These are phyloP conservation scores for Callyntrura guangdongensis DNA, from an alignment of 2,888 invertebrate species.

Conservation along the genomic window DNA sequence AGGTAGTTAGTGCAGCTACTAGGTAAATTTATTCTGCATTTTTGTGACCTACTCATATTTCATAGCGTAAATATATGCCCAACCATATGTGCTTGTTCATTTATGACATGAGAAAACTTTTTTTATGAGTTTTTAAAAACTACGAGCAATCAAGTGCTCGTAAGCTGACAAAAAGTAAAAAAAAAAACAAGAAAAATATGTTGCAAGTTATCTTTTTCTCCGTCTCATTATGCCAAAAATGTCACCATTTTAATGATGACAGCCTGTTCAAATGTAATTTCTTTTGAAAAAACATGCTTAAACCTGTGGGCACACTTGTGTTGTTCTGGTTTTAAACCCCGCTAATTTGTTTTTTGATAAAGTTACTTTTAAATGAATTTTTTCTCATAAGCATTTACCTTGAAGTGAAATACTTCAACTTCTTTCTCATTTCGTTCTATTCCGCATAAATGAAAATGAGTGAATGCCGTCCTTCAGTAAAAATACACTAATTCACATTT, in stretches of 20 bases:
- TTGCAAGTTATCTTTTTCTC: background rate
- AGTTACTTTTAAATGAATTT: background rate
- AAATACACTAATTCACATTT: background rate
- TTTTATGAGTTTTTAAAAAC: conserved; percentile 19
- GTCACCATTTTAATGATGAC: conserved; percentile 39
- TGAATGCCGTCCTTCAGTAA: background rate
- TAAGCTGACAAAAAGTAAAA: background rate
- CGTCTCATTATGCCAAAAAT: conserved; percentile 23
- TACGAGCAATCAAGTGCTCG: conserved; percentile 16
- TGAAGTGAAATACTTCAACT: background rate
- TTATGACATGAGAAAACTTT: background rate
- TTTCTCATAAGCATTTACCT: background rate
- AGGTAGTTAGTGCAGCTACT: background rate
- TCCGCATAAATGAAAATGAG: background rate
- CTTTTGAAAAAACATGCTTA: background rate
- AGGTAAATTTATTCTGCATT: background rate
- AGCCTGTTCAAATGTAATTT: conserved; percentile 12
- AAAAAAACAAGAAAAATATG: conserved; percentile 33
- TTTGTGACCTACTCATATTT: background rate
- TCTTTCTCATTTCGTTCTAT: background rate
- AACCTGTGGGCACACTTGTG: background rate
- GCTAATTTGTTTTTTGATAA: background rate
- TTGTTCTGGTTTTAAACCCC: background rate
- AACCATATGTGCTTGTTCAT: background rate
- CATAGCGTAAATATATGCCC: background rate